Percentiles rank a stretch among this genome's conserved stretches.
Conservation (phyloP, 2,888 invertebrate species). For the Caenorhabditis sulstoni region DNA sequence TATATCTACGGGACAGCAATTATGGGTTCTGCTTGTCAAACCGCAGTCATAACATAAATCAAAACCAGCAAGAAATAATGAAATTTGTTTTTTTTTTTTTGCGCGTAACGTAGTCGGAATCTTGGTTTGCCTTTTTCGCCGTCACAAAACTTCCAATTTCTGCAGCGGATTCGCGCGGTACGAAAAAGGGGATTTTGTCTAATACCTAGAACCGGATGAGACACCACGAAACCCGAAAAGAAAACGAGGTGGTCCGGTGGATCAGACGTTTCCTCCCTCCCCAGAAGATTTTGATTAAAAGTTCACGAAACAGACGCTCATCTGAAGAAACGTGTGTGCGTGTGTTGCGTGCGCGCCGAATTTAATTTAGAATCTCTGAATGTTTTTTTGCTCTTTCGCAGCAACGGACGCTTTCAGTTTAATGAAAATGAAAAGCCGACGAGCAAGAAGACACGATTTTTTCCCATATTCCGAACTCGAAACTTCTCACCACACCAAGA, state of each 20-base stretch:
- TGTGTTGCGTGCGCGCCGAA: not conserved
- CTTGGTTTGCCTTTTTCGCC: conserved; percentile 17
- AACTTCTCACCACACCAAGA: too few relatives aligned
- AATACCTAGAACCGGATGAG: conserved; percentile 34
- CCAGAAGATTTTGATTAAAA: conserved; percentile 19
- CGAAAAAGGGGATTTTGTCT: conserved; percentile 17
- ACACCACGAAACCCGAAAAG: not conserved
- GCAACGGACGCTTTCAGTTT: not conserved
- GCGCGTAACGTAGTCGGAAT: conserved; percentile 38
- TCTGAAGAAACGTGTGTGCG: not conserved
- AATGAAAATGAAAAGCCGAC: too few relatives aligned
- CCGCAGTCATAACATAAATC: conserved; percentile 53
- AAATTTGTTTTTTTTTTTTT: conserved; percentile 43
- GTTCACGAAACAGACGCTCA: conserved; percentile 12
- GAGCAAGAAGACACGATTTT: too few relatives aligned
- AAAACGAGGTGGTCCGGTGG: conserved; percentile 6
- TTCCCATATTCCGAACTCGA: too few relatives aligned
- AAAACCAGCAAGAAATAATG: conserved; percentile 45
- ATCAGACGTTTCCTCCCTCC: not conserved
- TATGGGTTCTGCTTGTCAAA: conserved; percentile 6
- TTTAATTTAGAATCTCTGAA: conserved; percentile 16
- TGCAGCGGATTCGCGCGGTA: conserved; percentile 20
- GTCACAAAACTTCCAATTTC: conserved; percentile 41
- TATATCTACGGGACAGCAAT: conserved; percentile 19
- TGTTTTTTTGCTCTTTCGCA: conserved; percentile 9